These are phyloP conservation scores for Arion vulgaris DNA, from an alignment of 1,140 invertebrate species.

Conservation along the genomic window DNA sequence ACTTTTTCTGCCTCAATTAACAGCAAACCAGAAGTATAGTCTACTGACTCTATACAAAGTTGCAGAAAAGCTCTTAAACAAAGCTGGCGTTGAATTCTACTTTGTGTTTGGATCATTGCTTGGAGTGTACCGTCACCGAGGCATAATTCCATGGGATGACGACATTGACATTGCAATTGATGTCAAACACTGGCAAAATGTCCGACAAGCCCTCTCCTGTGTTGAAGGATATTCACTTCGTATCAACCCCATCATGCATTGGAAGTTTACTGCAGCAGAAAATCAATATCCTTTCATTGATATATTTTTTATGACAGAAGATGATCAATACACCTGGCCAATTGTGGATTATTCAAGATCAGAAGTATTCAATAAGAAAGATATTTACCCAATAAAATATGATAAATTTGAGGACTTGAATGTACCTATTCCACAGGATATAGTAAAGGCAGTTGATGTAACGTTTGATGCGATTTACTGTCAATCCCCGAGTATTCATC, in stretches of 20 bases:
- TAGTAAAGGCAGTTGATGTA: neutral
- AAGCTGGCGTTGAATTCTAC: neutral
- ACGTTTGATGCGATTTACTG: neutral
- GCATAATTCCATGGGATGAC: slow-evolving; percentile 40
- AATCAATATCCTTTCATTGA: slow-evolving; percentile 31
- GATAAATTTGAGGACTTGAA: slow-evolving; percentile 16
- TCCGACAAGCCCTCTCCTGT: slow-evolving; percentile 30
- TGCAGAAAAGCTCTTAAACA: neutral
- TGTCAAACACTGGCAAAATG: neutral
- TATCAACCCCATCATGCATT: slow-evolving; percentile 24
- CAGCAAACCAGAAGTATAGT: neutral
- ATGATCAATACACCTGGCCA: slow-evolving; percentile 23
- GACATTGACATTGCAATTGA: slow-evolving; percentile 37
- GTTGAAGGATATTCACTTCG: slow-evolving; percentile 14
- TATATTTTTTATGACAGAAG: slow-evolving; percentile 29
- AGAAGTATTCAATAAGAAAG: neutral
- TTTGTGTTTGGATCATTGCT: slow-evolving; percentile 14
- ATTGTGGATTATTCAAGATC: neutral
- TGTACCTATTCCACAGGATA: slow-evolving; percentile 16
- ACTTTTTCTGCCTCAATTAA: neutral
- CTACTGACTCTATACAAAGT: neutral
- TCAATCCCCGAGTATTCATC: neutral
- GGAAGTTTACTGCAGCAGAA: slow-evolving; percentile 28
- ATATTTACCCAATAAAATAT: slow-evolving; percentile 7
- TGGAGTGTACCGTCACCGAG: slow-evolving; percentile 26